These are phyloP conservation scores for Petrolisthes cinctipes DNA, from an alignment of 2,888 invertebrate genomes.

Conservation along the genomic window DNA sequence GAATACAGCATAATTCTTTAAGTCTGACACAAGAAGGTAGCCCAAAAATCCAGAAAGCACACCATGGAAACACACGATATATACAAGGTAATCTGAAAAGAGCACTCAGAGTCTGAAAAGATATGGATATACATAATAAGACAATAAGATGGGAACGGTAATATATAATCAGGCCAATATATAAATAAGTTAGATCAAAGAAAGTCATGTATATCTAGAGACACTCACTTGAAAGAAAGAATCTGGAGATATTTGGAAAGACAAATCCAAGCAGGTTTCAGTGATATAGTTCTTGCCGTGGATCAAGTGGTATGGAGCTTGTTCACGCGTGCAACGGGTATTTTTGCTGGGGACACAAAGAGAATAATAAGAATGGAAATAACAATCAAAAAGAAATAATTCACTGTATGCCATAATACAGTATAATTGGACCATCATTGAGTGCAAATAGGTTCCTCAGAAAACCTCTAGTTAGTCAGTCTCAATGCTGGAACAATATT, in stretches of 20 bases:
- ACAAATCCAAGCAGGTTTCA: constrained; percentile 69
- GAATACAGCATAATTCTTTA: neutral
- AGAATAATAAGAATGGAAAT: neutral
- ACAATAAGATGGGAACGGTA: too few relatives aligned
- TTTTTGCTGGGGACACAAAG: constrained; percentile 46
- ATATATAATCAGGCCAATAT: too few relatives aligned
- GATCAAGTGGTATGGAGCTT: constrained; percentile 69
- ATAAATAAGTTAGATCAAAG: too few relatives aligned
- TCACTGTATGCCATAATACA: neutral
- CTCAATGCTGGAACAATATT: too few relatives aligned
- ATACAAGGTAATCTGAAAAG: too few relatives aligned
- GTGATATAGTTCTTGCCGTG: constrained; percentile 71
- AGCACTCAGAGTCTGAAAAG: neutral
- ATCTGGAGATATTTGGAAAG: constrained; percentile 72
- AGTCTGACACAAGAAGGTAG: too few relatives aligned
- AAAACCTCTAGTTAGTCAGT: too few relatives aligned
- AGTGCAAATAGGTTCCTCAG: too few relatives aligned
- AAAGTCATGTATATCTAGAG: neutral
- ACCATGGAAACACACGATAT: too few relatives aligned
- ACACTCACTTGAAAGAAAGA: constrained; percentile 73
- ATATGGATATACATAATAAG: neutral
- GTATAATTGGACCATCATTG: too few relatives aligned
- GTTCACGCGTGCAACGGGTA: constrained; percentile 68
- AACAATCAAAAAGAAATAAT: neutral
- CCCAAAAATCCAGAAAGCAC: too few relatives aligned